Evolutionary conservation across 2,113 vertebrate genomes (phyloP).

Genomic region (Ptyas mucosa): DNA sequence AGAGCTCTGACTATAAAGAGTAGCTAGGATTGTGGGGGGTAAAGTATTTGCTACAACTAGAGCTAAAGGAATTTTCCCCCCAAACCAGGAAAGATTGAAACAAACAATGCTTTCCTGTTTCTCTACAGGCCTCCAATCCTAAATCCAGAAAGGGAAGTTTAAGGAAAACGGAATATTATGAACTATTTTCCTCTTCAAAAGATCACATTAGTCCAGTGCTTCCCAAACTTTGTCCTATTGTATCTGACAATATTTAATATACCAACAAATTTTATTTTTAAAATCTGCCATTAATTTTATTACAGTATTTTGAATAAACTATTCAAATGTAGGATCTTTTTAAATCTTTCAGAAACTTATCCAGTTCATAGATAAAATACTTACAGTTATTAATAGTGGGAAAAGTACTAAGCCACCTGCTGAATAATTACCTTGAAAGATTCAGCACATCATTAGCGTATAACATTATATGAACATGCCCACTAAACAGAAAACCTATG

Average conservation of each 20-base stretch:
- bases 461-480: background rate
- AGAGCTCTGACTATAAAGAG: background rate
- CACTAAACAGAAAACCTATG: background rate
- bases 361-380: background rate
- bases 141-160: too few relatives aligned
- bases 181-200: background rate
- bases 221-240: background rate
- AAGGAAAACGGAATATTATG: background rate
- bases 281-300: background rate
- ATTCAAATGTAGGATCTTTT: background rate
- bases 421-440: background rate
- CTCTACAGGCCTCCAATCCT: background rate
- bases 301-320: background rate
- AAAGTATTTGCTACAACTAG: background rate
- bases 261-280: background rate
- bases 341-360: background rate
- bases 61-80: background rate
- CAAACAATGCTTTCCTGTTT: background rate
- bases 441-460: background rate
- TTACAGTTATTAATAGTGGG: background rate
- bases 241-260: background rate
- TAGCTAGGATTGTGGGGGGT: background rate
- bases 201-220: background rate
- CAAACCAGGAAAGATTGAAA: background rate
- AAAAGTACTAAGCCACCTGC: background rate